A percentile compares a stretch with the other conserved stretches of the same genome.
These are phyloP conservation scores for Leptura quadrifasciata DNA, from an alignment of 2,888 invertebrate genomes.

Conservation along the genomic window DNA sequence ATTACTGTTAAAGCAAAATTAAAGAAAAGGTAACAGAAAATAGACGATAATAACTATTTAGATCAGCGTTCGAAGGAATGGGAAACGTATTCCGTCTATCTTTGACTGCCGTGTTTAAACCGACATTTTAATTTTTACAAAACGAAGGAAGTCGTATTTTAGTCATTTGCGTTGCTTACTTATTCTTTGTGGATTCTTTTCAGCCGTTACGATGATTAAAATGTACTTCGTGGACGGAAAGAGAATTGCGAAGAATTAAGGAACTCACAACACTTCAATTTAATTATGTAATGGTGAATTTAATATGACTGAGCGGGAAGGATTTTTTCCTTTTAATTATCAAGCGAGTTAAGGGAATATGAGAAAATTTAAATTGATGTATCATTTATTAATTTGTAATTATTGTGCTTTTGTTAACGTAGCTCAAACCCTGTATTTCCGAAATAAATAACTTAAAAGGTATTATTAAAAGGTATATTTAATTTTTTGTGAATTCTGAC, in stretches of 20 bases:
- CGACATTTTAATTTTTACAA: conserved; percentile 48
- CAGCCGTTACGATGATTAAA: conserved; percentile 51
- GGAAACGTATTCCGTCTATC: background rate
- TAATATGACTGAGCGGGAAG: background rate
- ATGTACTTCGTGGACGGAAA: conserved; percentile 45
- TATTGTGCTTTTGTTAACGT: conserved; percentile 1
- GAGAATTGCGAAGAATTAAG: conserved; percentile 45
- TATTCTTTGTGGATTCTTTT: conserved; percentile 48
- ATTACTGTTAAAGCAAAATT: too few species aligned
- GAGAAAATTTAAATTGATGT: conserved; percentile 13
- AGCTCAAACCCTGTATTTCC: background rate
- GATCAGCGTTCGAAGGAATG: background rate
- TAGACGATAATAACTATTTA: too few species aligned
- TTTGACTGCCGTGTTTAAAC: background rate
- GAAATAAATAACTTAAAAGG: too few species aligned
- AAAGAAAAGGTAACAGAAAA: too few species aligned
- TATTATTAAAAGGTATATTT: too few species aligned
- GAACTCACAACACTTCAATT: conserved; percentile 50
- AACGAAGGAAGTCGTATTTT: conserved; percentile 43
- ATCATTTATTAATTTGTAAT: background rate
- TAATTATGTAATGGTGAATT: conserved; percentile 47
- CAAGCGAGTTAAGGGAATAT: background rate
- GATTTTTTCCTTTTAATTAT: conserved; percentile 30
- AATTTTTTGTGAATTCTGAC: too few species aligned
- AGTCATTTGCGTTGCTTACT: conserved; percentile 47